Evolutionary conservation across 2,888 invertebrate species (phyloP), one percentile per base, ranked within the genome.

Genomic region (Ceramica pisi): DNA sequence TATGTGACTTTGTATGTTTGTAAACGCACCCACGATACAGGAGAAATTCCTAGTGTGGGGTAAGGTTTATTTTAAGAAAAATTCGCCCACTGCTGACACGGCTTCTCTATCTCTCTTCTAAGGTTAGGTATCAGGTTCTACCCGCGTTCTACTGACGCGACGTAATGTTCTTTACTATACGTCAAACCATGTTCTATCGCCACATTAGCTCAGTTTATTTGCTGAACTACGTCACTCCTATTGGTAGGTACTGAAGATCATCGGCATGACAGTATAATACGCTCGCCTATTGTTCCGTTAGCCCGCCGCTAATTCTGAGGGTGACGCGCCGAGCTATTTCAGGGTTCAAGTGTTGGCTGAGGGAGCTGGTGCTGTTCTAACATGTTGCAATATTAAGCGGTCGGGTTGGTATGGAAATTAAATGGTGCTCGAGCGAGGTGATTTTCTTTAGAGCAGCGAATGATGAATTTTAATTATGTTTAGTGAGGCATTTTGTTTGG

Each of bases 281-380:
- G 60, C 35, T 78, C 56, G 63, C 41, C 73, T 78, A 71, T 79
- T 68, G 69, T 81, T 77, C 71, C 55, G 57, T 69, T 51, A 75
- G 35, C 53, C 48, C 48, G 69, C 67, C 53, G 51, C 70, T 79
- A 79, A 75, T 75, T 80, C 67, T 53, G 82, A 56, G 68, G 62
- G 60, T 82, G 80, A 85, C 83, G 75, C 64, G 66, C 60, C 8
- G n/a, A 21, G 64, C 68, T 85, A 83, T 82, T 82, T 85, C 71
- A 80, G 71, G 63, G 59, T 62, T 75, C 63, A 70, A 75, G 80
- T 80, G 41, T 26, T 51, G 63, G 65, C 48, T 23, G 38, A 35
- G 67, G 53, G 23, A 56, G 19, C 53, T 65, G 64, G 19, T 63
- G 48, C 44, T 68, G 77, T 50, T 62, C 67, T 50, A 41, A 62